Conservation (phyloP, 2,113 vertebrate species). For the Sphaerodactylus townsendi region DNA sequence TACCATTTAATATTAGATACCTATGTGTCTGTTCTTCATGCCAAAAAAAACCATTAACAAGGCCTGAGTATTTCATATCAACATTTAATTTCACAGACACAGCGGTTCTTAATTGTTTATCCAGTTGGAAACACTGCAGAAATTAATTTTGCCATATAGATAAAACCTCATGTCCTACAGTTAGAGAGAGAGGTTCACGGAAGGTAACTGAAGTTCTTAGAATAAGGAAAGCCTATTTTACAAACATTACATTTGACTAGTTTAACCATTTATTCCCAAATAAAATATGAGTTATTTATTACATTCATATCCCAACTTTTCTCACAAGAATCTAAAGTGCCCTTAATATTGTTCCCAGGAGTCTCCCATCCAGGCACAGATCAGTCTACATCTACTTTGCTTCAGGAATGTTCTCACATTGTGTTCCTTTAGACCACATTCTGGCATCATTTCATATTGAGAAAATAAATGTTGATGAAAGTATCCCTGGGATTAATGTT, state of each 20-base stretch:
- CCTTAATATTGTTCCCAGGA: too few relatives aligned
- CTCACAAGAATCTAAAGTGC: too few relatives aligned
- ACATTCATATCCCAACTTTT: too few relatives aligned
- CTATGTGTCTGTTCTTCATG: slow-evolving; percentile 55
- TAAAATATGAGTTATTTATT: slow-evolving; percentile 9
- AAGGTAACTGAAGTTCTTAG: not conserved
- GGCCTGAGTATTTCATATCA: slow-evolving; percentile 39
- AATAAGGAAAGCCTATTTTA: slow-evolving; percentile 25
- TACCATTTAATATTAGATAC: slow-evolving; percentile 67
- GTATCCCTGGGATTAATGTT: not conserved
- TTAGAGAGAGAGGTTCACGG: slow-evolving; percentile 7
- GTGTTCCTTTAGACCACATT: too few relatives aligned
- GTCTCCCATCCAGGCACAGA: too few relatives aligned
- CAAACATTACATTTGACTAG: slow-evolving; percentile 35
- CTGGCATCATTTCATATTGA: not conserved
- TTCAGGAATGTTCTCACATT: too few relatives aligned
- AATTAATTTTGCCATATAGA: slow-evolving; percentile 70
- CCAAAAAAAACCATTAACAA: slow-evolving; percentile 68
- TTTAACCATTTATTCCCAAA: slow-evolving; percentile 33
- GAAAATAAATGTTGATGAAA: slow-evolving; percentile 24
- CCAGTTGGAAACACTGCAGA: slow-evolving; percentile 57
- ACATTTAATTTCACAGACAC: slow-evolving; percentile 62
- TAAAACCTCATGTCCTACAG: slow-evolving; percentile 48
- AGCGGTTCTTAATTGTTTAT: slow-evolving; percentile 63
- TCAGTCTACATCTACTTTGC: too few relatives aligned